Percentiles rank a stretch among this genome's conserved stretches.
Evolutionary conservation across 2,113 vertebrate species (phyloP).

Genomic region (Cololabis saira): DNA sequence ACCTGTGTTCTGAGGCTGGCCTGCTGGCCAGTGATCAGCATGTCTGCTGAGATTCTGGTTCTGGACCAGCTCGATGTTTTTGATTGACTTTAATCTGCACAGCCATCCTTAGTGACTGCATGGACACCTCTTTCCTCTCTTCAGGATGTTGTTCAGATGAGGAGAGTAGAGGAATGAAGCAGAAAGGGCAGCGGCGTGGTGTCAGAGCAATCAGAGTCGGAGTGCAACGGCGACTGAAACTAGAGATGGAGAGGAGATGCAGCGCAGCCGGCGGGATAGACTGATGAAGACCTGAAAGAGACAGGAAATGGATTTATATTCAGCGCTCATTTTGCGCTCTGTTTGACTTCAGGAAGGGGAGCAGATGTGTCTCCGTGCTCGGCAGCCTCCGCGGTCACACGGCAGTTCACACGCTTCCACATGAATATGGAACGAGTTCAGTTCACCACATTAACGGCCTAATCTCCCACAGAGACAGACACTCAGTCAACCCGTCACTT

Average conservation of each 20-base stretch:
- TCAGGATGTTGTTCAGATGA: slow-evolving; percentile 30
- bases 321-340: slow-evolving; percentile 57
- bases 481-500: slow-evolving; percentile 61
- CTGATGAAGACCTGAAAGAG: slow-evolving; percentile 71
- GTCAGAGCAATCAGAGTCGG: slow-evolving; percentile 19
- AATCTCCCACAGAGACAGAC: slow-evolving; percentile 65
- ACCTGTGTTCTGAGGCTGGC: too few relatives aligned
- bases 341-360: slow-evolving; percentile 64
- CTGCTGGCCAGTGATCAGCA: slow-evolving; percentile 10
- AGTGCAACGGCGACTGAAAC: slow-evolving; percentile 51
- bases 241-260: slow-evolving; percentile 28
- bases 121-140: too few relatives aligned
- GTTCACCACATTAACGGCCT: slow-evolving; percentile 72
- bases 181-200: slow-evolving; percentile 23
- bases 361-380: slow-evolving; percentile 57
- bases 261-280: slow-evolving; percentile 34
- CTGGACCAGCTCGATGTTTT: slow-evolving; percentile 12
- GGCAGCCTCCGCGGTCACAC: slow-evolving; percentile 32
- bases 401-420: slow-evolving; percentile 56
- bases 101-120: too few relatives aligned
- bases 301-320: slow-evolving; percentile 66
- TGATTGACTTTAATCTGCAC: slow-evolving; percentile 58
- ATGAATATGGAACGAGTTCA: slow-evolving; percentile 75
- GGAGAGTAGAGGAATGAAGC: slow-evolving; percentile 34
- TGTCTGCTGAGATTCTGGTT: slow-evolving; percentile 30